These are phyloP conservation scores for Gouania willdenowi DNA, from an alignment of 2,797 vertebrate species.

Conservation along the genomic window DNA sequence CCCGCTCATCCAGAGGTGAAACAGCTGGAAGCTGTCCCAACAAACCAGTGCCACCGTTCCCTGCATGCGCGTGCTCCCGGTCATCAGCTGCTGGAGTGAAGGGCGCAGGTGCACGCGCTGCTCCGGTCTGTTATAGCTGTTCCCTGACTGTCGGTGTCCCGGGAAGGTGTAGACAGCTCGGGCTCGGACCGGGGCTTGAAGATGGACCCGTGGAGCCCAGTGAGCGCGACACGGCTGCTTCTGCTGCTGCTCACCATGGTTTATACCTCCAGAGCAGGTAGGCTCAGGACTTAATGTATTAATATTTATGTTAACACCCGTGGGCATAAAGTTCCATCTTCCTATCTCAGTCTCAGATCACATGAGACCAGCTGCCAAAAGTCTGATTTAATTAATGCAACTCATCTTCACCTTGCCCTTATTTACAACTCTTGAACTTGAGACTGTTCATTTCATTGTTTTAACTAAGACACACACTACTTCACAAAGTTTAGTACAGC, in stretches of 20 bases:
- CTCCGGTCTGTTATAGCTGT: neutral
- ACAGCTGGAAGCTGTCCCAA: neutral
- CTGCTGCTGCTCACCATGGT: conserved; percentile 29
- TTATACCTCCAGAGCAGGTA: conserved; percentile 54
- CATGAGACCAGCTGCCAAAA: neutral
- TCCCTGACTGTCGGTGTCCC: conserved; percentile 34
- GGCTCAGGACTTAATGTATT: neutral
- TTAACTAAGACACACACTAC: too few species aligned
- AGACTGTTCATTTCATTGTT: neutral
- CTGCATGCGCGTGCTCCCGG: conserved; percentile 20
- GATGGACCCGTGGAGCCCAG: conserved; percentile 47
- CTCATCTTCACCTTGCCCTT: too few species aligned
- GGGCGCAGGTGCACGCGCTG: neutral
- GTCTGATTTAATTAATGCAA: conserved; percentile 1
- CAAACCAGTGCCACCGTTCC: neutral
- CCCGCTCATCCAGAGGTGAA: conserved; percentile 20
- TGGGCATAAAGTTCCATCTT: neutral
- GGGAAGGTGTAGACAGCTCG: too few species aligned
- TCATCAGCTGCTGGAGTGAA: conserved; percentile 8
- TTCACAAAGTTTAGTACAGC: too few species aligned
- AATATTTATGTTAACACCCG: too few species aligned
- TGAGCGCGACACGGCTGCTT: conserved; percentile 27
- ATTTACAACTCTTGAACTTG: too few species aligned
- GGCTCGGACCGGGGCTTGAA: too few species aligned
- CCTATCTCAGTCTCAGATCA: conserved; percentile 8